Evolutionary conservation across 53 echinoderm and acorn worm species (phyloP), one percentile per base, ranked within the genome.

Genomic region (Stichopus horrens): DNA sequence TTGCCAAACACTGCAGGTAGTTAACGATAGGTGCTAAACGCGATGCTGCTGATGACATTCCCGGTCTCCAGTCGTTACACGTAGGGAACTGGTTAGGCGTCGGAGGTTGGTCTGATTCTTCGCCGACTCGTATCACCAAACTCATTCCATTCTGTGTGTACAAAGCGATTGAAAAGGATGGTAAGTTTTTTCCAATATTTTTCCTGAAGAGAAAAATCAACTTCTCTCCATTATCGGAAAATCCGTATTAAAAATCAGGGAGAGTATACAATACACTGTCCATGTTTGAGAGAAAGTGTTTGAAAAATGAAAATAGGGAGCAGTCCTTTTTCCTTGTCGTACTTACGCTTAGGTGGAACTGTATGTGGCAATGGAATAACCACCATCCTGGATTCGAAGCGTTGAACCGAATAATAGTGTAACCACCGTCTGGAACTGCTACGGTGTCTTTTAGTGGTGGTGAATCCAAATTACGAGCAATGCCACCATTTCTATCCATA

Each of bases 341-440:
- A 88, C 93, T 93, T 79, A 94, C 95, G 21, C 83, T 86, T 21
- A 90, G 74, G 83, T 94, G 93, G 53, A 94, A 94, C 75, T 93
- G 91, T 5, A 94, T 78, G 76, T 94, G 95, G 73, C 95, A 94
- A 71, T 94, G 95, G 53, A 95, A 88, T 8, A 95, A 77, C 95
- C 93, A 95, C 91, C 93, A 95, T 60, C 95, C 93, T 7, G 95
- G 95, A 66, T 95, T 95, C 53, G 91, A 86, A 10, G 93, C 95
- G 13, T 88, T 86, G 76, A 95, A 93, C 54, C 91, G 95, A 54
- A 95, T 59, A 77, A 95, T 93, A 55, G 95, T 95, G 58, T 95
- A 95, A 8, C 95, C 95, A 8, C 95, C 93, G 73, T 93, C 86
- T 7, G 93, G 95, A 0, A 95, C 93, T 60, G 91, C 88, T 23